phyloP scores from a whole-genome alignment of 2,888 invertebrate genomes.

The Acanthosepion lycidas region DNA sequence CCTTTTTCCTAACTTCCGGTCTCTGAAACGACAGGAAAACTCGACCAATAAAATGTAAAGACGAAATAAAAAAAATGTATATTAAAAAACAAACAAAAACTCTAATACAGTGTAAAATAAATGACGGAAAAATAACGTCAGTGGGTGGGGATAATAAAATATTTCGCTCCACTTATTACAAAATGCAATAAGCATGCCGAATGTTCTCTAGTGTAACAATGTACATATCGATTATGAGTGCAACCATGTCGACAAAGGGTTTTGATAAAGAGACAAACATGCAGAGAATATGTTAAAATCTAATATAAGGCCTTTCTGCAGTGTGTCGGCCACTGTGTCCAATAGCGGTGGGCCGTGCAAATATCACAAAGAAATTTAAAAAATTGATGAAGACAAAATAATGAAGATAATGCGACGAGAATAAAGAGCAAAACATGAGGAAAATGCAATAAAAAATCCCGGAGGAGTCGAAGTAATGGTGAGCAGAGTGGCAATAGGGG shows the following conservation, averaged over 20 bases:
- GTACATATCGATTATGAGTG: not conserved
- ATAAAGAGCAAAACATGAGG: not conserved
- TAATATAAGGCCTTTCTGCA: not conserved
- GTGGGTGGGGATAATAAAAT: not conserved
- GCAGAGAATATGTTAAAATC: slow-evolving; percentile 33
- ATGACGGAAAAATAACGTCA: not conserved
- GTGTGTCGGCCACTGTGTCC: not conserved
- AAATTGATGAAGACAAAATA: not conserved
- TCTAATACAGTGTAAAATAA: not conserved
- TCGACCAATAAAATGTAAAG: not conserved
- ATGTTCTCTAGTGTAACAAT: not conserved
- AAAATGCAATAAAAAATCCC: slow-evolving; percentile 1
- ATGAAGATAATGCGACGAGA: not conserved
- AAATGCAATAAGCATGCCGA: slow-evolving; percentile 2
- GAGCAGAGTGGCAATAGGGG: not conserved
- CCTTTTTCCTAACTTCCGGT: not conserved
- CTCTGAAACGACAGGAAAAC: not conserved
- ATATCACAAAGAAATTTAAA: not conserved
- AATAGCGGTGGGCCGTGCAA: not conserved
- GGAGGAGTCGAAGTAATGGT: not conserved
- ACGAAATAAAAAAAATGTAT: not conserved
- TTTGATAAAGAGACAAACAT: not conserved
- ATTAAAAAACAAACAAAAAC: not conserved
- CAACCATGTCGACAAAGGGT: not conserved
- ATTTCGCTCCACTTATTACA: slow-evolving; percentile 9